phyloP scores from a whole-genome alignment of 1,140 invertebrate species.

The Drosophila kurseongensis region DNA sequence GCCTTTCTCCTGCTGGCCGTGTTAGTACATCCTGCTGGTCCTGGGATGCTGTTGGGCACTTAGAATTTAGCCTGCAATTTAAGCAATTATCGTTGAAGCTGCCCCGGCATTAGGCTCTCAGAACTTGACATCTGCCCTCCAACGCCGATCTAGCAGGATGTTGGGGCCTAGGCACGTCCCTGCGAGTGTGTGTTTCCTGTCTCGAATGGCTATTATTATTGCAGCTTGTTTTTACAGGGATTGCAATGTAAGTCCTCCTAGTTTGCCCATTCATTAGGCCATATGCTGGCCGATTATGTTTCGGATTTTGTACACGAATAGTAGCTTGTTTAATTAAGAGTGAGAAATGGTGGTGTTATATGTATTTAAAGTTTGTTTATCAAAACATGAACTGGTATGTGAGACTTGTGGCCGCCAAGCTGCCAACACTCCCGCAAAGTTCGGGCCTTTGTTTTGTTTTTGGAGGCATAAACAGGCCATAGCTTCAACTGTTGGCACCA shows the following conservation, averaged over 20 bases:
- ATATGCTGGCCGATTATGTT: slow-evolving; percentile 22
- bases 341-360: slow-evolving; percentile 41
- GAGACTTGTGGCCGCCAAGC: slow-evolving; percentile 24
- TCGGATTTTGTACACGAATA: slow-evolving; percentile 17
- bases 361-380: slow-evolving; percentile 38
- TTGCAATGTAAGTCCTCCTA: slow-evolving; percentile 30
- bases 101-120: slow-evolving; percentile 55
- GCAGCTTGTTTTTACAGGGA: slow-evolving; percentile 51
- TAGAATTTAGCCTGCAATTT: slow-evolving; percentile 64
- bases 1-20: slow-evolving; percentile 38
- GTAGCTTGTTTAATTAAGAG: slow-evolving; percentile 41
- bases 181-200: slow-evolving; percentile 20
- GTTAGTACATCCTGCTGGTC: slow-evolving; percentile 31
- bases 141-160: slow-evolving; percentile 27
- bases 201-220: slow-evolving; percentile 50
- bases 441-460: slow-evolving; percentile 7
- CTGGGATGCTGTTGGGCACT: slow-evolving; percentile 38
- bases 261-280: slow-evolving; percentile 23
- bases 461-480: slow-evolving; percentile 35
- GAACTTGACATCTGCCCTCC: slow-evolving; percentile 58
- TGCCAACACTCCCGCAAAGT: slow-evolving; percentile 17
- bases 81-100: slow-evolving; percentile 66
- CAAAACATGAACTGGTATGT: slow-evolving; percentile 26
- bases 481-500: slow-evolving; percentile 28
- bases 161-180: slow-evolving; percentile 28